Evolutionary conservation across 2,113 vertebrate genomes (phyloP).

Genomic region (Gasterosteus nipponicus): DNA sequence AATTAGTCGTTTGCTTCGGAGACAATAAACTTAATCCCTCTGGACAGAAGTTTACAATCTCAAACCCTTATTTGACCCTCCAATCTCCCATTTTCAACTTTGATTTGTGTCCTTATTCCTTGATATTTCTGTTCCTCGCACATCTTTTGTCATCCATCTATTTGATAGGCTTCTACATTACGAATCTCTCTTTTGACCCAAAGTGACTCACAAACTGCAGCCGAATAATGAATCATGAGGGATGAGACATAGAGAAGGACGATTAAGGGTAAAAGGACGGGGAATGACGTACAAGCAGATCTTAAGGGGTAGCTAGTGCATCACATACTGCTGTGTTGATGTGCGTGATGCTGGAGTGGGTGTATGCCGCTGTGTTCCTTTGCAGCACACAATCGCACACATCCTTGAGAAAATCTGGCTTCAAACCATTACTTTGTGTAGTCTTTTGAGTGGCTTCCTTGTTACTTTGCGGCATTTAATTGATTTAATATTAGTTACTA

Average conservation of each 20-base stretch:
- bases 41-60: background rate
- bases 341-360: background rate
- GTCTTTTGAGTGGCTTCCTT: background rate
- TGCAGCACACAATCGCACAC: background rate
- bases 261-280: slow-evolving; percentile 1
- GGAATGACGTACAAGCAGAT: slow-evolving; percentile 14
- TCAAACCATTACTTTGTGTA: background rate
- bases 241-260: background rate
- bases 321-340: background rate
- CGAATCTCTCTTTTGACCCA: slow-evolving; percentile 26
- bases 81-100: slow-evolving; percentile 10
- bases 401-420: background rate
- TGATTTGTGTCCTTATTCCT: background rate
- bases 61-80: slow-evolving; percentile 1
- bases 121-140: background rate
- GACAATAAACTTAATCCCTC: slow-evolving; percentile 37
- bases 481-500: background rate
- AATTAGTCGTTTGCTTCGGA: slow-evolving; percentile 19
- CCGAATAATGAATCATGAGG: slow-evolving; percentile 13
- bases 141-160: slow-evolving; percentile 24
- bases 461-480: background rate
- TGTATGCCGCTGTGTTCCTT: background rate
- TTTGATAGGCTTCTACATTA: slow-evolving; percentile 11
- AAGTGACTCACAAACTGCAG: slow-evolving; percentile 27
- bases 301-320: background rate